Evolutionary conservation across 2,888 invertebrate species (phyloP).

Genomic region (Brachyptera putata): DNA sequence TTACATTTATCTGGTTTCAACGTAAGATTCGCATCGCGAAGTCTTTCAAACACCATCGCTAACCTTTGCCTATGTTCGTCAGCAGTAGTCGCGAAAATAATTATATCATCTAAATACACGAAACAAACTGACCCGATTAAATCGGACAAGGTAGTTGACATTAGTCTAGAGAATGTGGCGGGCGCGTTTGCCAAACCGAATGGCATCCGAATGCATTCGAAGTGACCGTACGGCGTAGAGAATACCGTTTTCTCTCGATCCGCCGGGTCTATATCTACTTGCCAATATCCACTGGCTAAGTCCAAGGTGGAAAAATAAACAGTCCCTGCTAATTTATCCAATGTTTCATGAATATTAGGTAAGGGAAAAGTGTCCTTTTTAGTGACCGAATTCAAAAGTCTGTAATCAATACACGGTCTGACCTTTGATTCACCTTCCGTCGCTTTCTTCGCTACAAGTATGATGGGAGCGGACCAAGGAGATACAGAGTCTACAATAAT

Average conservation of each 20-base stretch:
- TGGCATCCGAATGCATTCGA: neutral
- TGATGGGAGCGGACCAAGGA: neutral
- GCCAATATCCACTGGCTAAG: neutral
- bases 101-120: constrained; percentile 7
- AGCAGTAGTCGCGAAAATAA: neutral
- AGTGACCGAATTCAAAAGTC: neutral
- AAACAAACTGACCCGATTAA: neutral
- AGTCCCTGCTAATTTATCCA: neutral
- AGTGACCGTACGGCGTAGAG: neutral
- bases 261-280: neutral
- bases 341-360: neutral
- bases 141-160: neutral
- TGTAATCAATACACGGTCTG: neutral
- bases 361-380: neutral
- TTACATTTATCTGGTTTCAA: constrained; percentile 12
- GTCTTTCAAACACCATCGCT: neutral
- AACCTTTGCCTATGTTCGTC: neutral
- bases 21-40: neutral
- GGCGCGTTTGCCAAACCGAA: neutral
- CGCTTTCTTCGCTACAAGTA: neutral
- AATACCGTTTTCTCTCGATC: neutral
- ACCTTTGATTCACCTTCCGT: neutral
- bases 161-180: neutral
- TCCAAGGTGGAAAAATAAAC: constrained; percentile 2
- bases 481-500: neutral